A percentile compares a stretch with the other conserved stretches of the same genome.
phyloP scores from a whole-genome alignment of 2,113 vertebrate species.

The Lycocorax pyrrhopterus region DNA sequence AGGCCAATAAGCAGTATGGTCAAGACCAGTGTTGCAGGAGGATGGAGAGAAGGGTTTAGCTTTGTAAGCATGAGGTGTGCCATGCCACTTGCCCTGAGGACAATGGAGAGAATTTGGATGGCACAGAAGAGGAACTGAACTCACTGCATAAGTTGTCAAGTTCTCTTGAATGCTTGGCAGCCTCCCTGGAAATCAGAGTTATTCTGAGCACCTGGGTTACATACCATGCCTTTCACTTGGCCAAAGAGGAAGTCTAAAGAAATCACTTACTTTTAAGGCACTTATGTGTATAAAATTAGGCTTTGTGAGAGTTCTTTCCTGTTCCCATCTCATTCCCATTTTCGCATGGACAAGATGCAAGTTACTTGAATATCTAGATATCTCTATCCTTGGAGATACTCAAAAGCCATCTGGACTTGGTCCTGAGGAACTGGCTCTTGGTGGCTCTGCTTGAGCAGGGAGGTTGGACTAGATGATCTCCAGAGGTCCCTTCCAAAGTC shows the following conservation, averaged over 20 bases:
- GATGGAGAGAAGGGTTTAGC: neutral
- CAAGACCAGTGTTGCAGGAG: neutral
- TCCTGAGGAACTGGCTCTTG: neutral
- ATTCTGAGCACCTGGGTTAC: neutral
- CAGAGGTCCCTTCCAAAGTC: neutral
- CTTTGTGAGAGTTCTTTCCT: neutral
- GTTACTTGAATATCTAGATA: neutral
- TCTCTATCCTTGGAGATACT: neutral
- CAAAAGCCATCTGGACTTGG: neutral
- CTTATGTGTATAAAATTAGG: neutral
- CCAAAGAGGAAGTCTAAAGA: neutral
- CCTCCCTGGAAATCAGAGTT: neutral
- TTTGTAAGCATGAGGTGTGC: neutral
- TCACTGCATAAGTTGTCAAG: neutral
- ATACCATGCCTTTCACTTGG: neutral
- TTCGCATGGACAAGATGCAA: neutral
- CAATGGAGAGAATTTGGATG: neutral
- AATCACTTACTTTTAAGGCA: neutral
- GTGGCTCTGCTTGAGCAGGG: neutral
- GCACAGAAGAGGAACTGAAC: neutral
- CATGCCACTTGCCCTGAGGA: neutral
- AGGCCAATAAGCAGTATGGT: neutral
- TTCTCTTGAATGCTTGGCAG: neutral
- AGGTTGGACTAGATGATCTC: neutral
- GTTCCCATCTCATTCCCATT: neutral